Evolutionary conservation across 2,113 vertebrate species (phyloP).

Genomic region (Thunnus thynnus): DNA sequence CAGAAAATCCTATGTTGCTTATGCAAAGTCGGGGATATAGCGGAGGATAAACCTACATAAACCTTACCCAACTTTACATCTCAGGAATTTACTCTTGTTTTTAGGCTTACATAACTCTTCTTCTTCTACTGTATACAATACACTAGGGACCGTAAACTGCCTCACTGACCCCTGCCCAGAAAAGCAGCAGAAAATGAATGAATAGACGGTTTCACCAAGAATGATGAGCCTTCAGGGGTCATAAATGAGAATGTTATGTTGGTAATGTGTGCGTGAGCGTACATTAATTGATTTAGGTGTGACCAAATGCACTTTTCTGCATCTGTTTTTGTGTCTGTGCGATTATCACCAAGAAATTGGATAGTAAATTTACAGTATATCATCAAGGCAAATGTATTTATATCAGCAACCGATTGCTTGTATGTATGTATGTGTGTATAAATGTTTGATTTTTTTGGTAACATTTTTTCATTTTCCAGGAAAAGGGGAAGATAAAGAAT

Average conservation of each 20-base stretch:
- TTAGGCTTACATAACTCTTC: neutral
- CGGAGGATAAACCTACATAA: too few species aligned
- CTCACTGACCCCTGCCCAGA: neutral
- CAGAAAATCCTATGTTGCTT: neutral
- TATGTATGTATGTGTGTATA: neutral
- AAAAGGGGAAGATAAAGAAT: slow-evolving; percentile 92
- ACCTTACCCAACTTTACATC: too few species aligned
- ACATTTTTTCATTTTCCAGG: slow-evolving; percentile 73
- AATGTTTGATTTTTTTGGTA: neutral
- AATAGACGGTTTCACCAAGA: neutral
- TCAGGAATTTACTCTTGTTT: too few species aligned
- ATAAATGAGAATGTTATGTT: neutral
- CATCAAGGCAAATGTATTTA: neutral
- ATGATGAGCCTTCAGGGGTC: neutral
- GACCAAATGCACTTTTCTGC: neutral
- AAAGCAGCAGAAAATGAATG: neutral
- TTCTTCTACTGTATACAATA: neutral
- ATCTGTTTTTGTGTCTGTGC: neutral
- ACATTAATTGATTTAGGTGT: neutral
- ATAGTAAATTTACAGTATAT: neutral
- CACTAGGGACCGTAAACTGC: slow-evolving; percentile 16
- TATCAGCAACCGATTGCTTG: neutral
- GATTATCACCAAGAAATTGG: neutral
- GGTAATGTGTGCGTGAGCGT: neutral
- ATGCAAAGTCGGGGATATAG: neutral